Evolutionary conservation across 1,140 invertebrate species (phyloP), one percentile per base, ranked within the genome.

Genomic region (honey bee (Apis mellifera)): DNA sequence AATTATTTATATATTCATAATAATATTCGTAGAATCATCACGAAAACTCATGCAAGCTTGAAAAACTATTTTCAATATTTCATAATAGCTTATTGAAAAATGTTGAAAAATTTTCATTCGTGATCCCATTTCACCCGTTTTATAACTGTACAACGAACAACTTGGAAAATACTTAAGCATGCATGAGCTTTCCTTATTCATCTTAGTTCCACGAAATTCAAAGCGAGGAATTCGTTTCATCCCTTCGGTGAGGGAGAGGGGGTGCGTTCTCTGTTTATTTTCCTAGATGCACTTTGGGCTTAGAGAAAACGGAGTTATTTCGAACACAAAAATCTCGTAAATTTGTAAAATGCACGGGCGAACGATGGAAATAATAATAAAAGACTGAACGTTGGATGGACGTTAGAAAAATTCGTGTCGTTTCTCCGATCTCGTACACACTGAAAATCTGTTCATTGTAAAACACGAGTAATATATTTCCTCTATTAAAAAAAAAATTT

Each of bases 321-420:
- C 60, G 32, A 48, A 26, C 57, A 21, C 59, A 42, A 54, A 55
- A 72, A 54, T 72, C 64, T 83, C 76, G 54, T 66, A 52, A 71
- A 23, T 48, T 57, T n/a, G 21, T 65, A 55, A 77, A 83, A 60
- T 84, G 59, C 32, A 42, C 52, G 50, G 55, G 32, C 23, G 52
- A 69, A 26, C 57, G 23, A 23, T 32, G 7, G 70, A 74, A 75
- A 69, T 71, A 70, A 26, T 21, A 77, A 57, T 48, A 48, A 70
- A 57, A 76, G 42, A 52, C 19, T 13, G 17, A 54, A 23, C n/a
- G n/a, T n/a, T 2, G 59, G 32, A 11, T 65, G 55, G 17, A 60
- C 62, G 69, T n/a, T 52, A 0, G 69, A 78, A 65, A 73, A 85
- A 85, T 78, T 32, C 60, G 23, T 54, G 59, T 26, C n/a, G 55